These are phyloP conservation scores for Eciton burchellii DNA, from an alignment of 1,140 invertebrate genomes.

Conservation along the genomic window DNA sequence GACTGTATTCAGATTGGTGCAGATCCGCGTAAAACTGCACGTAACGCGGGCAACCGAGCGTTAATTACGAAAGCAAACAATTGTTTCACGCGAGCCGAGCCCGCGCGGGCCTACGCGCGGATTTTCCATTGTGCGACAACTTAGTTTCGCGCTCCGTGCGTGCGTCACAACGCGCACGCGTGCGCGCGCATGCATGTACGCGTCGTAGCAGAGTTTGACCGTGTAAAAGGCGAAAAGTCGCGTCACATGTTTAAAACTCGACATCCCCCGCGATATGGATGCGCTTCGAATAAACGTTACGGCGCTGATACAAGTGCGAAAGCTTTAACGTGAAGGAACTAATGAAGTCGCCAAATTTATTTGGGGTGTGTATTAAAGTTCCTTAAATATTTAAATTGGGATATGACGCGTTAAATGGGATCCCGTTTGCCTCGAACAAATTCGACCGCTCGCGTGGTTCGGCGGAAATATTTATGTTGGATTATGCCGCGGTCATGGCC, in stretches of 20 bases:
- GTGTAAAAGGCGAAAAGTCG: conserved; percentile 48
- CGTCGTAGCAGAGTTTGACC: conserved; percentile 3
- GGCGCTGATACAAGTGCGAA: too few relatives aligned
- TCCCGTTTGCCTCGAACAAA: conserved; percentile 18
- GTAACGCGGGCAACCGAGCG: conserved; percentile 43
- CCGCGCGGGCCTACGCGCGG: background rate
- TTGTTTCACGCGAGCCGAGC: conserved; percentile 39
- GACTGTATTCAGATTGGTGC: conserved; percentile 23
- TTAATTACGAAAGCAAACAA: conserved; percentile 58
- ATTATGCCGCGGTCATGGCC: background rate
- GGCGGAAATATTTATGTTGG: conserved; percentile 14
- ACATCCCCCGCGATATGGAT: too few relatives aligned
- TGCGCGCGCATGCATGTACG: background rate
- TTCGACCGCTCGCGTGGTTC: background rate
- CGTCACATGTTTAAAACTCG: conserved; percentile 30
- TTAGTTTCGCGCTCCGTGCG: conserved; percentile 54
- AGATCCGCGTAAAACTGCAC: conserved; percentile 48
- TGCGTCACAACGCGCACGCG: conserved; percentile 26
- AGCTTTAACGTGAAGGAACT: conserved; percentile 33
- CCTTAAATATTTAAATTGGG: conserved; percentile 45
- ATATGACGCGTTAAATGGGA: conserved; percentile 12
- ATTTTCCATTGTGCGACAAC: conserved; percentile 46
- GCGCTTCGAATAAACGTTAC: too few relatives aligned
- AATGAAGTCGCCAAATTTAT: conserved; percentile 23
- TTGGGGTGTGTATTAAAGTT: conserved; percentile 38